Base-by-base conservation (phyloP, 2,888 invertebrate species). In the Doris montereyensis region DNA sequence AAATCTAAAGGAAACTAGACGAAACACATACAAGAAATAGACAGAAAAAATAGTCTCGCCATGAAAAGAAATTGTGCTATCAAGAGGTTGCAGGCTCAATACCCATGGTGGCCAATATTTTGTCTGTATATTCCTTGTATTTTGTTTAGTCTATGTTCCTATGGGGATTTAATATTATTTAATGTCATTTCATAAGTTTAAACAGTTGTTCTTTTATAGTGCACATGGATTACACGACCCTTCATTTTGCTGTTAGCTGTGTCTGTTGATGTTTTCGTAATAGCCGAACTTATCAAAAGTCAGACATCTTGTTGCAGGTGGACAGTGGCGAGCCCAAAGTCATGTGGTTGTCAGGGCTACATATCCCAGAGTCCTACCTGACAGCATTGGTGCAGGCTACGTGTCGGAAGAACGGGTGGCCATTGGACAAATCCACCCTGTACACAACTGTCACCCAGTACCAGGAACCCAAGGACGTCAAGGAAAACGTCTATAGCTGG, bases 351-450 rank as follows among this genome's bases (percentile, higher is more conserved):
- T 96, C 97, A 0, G 97, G 97, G 0, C 93, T 97, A 67, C 96
- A 97, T 88, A 95, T 96, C 86, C 97, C 97, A 0, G 96, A 97
- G 93, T 96, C 97, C 76, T 97, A 96, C 91, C 93, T 97, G 81
- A 96, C 96, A 17, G 97, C 97, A 30, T 93, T 97, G 86, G 94
- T 97, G n/a, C 97, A 97, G 93, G 95, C 95, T 85, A 95, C 96
- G 73, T 97, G 97, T 90, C 94, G 96, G 32, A 94, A 94, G 84
- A 95, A 96, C 92, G 94, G 95, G 87, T 97, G 97, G 97, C 95
- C 97, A 0, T 92, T 97, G 83, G 97, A 97, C 92, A 94, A 95
- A 87, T 95, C 96, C 79, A 95, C 96, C 28, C 94, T 96, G 84
- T 96, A 95, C 91, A 97, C 97, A 17, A 83, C 87, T 76, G 91